Evolutionary conservation across 2,797 vertebrate genomes (phyloP), one percentile per base, ranked within the genome.

Genomic region (Hoplostethus mediterraneus): DNA sequence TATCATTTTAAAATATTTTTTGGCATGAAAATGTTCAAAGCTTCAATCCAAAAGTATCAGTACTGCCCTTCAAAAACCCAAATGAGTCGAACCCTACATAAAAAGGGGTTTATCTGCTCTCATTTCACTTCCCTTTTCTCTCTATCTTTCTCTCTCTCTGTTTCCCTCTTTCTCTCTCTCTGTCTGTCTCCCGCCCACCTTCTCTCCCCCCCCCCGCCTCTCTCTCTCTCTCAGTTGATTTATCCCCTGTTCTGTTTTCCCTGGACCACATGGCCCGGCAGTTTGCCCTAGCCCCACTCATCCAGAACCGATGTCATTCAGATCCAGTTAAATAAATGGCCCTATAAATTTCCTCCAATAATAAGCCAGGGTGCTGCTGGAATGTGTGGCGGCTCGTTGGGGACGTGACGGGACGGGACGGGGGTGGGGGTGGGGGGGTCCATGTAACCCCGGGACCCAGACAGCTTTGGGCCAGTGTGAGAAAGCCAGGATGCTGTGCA

Each of bases 271-370:
- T 89, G 94, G 94, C 94, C 94, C 90, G 91, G 93, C 93, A 94
- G 93, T 95, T 96, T 95, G 96, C 94, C 93, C 93, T 87, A 93
- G 91, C 87, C 88, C 87, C 94, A 92, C 94, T 97, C 96, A 96
- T 95, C 95, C 96, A 96, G 95, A 96, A 95, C 95, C 93, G 59
- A 93, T 96, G 96, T 95, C 96, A 95, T 96, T 96, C 95, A 94
- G 94, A 96, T 95, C 94, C 94, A 94, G 95, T 95, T 93, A 96
- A 97, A 97, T 95, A 95, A 96, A 98, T 96, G 96, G 95, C 94
- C 95, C 95, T 95, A 96, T 97, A 96, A 96, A 97, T 97, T 95
- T 92, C 88, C 95, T 96, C 93, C 94, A 96, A 96, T 96, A 97
- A 97, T 96, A 96, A 96, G 95, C 93, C 89, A 75, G 75, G 86